A percentile compares a stretch with the other conserved stretches of the same genome.
Evolutionary conservation across 2,797 vertebrate genomes (phyloP).

Genomic region (Centroberyx gerrardi): DNA sequence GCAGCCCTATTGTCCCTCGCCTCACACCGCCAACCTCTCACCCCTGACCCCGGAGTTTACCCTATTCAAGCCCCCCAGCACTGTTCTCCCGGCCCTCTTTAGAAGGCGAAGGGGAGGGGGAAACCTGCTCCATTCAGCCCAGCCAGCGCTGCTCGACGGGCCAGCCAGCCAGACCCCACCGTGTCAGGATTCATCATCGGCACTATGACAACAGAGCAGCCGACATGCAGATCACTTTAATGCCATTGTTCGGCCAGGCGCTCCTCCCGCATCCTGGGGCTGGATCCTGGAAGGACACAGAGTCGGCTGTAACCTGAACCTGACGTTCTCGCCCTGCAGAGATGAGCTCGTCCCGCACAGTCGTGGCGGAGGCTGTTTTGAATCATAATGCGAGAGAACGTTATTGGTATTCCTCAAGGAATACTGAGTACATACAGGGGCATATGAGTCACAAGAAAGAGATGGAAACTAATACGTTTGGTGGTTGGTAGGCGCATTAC

Average conservation of each 20-base stretch:
- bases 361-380: background rate
- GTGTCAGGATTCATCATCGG: constrained; percentile 60
- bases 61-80: constrained; percentile 49
- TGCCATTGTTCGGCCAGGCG: constrained; percentile 59
- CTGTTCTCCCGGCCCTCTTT: constrained; percentile 44
- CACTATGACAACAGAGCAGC: constrained; percentile 77
- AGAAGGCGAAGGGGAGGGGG: constrained; percentile 19
- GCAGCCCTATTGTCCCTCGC: constrained; percentile 67
- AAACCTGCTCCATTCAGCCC: constrained; percentile 42
- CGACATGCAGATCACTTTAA: constrained; percentile 68
- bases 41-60: constrained; percentile 79
- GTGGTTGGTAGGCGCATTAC: background rate
- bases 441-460: constrained; percentile 15
- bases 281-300: constrained; percentile 61
- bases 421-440: background rate
- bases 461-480: constrained; percentile 34
- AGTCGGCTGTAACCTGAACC: constrained; percentile 59
- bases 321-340: constrained; percentile 53
- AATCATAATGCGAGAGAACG: too few relatives aligned
- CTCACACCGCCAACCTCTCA: constrained; percentile 79
- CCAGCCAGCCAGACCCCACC: constrained; percentile 44
- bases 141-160: constrained; percentile 30
- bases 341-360: constrained; percentile 19
- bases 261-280: constrained; percentile 43
- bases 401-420: background rate